phyloP scores from a whole-genome alignment of 2,797 vertebrate genomes.

The Hapalemur alaotrensis region DNA sequence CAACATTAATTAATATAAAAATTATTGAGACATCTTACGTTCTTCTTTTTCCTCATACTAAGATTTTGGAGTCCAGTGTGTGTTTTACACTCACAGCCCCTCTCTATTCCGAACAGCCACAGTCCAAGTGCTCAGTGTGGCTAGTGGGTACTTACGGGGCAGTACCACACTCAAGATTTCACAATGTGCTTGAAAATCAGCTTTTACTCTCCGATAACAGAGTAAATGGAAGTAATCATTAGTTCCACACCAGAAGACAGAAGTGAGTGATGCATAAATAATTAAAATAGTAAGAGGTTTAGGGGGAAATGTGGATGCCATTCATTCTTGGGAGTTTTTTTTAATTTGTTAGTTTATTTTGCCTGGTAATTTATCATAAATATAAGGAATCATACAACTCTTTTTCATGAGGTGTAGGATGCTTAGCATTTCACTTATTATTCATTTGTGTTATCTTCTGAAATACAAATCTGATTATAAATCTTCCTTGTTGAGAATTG shows the following conservation, averaged over 20 bases:
- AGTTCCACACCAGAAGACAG: slow-evolving; percentile 24
- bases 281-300: slow-evolving; percentile 5
- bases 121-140: neutral
- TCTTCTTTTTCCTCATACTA: neutral
- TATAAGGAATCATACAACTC: neutral
- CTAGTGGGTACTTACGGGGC: neutral
- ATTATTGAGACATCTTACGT: neutral
- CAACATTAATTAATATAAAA: neutral
- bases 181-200: neutral
- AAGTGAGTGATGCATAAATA: slow-evolving; percentile 23
- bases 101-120: neutral
- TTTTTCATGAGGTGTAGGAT: neutral
- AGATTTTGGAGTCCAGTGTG: neutral
- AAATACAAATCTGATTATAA: neutral
- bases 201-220: neutral
- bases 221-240: neutral
- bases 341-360: neutral
- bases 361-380: neutral
- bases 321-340: neutral
- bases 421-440: neutral
- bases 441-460: neutral
- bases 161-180: neutral
- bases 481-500: neutral
- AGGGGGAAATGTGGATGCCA: neutral
- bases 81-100: neutral